These are phyloP conservation scores for Dendroctonus ponderosae DNA, from an alignment of 1,140 invertebrate species.

Conservation along the genomic window DNA sequence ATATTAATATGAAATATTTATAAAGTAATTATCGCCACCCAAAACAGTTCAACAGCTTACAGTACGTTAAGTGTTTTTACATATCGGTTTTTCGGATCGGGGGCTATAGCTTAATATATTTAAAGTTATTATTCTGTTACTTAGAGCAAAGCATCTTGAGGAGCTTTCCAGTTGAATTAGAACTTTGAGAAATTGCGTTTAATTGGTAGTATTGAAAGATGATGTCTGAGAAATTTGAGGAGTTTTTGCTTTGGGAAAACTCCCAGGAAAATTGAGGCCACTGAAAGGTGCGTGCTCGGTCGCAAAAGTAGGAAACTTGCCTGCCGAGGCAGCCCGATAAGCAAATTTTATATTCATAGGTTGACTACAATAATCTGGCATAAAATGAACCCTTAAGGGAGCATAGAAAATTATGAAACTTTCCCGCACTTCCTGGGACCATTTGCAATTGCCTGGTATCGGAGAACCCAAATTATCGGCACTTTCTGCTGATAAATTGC, in stretches of 20 bases:
- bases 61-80: background rate
- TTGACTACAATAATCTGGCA: slow-evolving; percentile 11
- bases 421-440: background rate
- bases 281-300: slow-evolving; percentile 13
- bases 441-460: background rate
- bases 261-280: slow-evolving; percentile 14
- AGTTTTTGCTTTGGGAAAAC: slow-evolving; percentile 3
- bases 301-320: slow-evolving; percentile 11
- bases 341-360: slow-evolving; percentile 14
- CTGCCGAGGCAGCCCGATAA: slow-evolving; percentile 9
- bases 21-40: slow-evolving; percentile 9
- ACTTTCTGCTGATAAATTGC: no score
- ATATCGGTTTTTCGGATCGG: no score
- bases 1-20: slow-evolving; percentile 19
- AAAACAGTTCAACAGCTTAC: slow-evolving; percentile 4
- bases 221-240: no score
- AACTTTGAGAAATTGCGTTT: no score
- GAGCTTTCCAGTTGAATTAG: no score
- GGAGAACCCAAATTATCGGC: no score
- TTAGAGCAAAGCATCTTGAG: no score
- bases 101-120: no score
- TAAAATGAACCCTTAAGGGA: background rate
- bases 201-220: no score
- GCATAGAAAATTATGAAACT: background rate
- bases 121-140: no score